Base-by-base conservation (phyloP, 23 tunicate genomes). In the Diplosoma virens region DNA sequence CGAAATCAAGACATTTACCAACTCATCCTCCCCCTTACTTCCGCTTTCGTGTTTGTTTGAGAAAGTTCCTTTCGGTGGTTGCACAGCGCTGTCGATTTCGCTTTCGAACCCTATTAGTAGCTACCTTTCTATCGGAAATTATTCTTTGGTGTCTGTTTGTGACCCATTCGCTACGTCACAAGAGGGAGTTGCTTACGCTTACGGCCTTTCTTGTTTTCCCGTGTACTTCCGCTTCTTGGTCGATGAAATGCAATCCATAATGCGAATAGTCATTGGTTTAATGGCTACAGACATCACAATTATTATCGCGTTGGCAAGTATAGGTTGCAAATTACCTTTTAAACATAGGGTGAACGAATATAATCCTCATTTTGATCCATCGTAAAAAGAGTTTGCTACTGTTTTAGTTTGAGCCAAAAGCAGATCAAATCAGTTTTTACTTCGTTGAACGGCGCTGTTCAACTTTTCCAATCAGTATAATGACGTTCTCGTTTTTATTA, bases 31-130 rank as follows among this genome's bases (percentile, higher is more conserved):
- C 69, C 30, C 5, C n/a, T 16, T 35, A 6, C 35, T 61, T 11
- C 69, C 69, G 9, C 35, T 61, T 14, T 61, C 69, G 6, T 61
- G 69, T n/a, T 35, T 5, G 7, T 61, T 27, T 35, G 69, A 61
- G 6, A 61, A 61, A 27, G 23, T 61, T 27, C 69, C 35, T 3
- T 35, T 27, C 5, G 69, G 69, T 29, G 6, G 11, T 6, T 61
- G 69, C n/a, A 27, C 6, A 5, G 69, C 69, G 6, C 11, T 61
- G 6, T 3, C 69, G 6, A 35, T 34, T 6, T 5, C 35, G 9
- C 69, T 35, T 61, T 4, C 3, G 4, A 34, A 61, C 6, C 69
- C 18, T 4, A 34, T 11, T 2, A 26, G 7, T 4, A 26, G 35
- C 11, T 29, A 27, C 18, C 35, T 61, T 5, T 35, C 30, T 6